Conservation (phyloP, 1,140 invertebrate species). For the Leptopilina clavipes region DNA sequence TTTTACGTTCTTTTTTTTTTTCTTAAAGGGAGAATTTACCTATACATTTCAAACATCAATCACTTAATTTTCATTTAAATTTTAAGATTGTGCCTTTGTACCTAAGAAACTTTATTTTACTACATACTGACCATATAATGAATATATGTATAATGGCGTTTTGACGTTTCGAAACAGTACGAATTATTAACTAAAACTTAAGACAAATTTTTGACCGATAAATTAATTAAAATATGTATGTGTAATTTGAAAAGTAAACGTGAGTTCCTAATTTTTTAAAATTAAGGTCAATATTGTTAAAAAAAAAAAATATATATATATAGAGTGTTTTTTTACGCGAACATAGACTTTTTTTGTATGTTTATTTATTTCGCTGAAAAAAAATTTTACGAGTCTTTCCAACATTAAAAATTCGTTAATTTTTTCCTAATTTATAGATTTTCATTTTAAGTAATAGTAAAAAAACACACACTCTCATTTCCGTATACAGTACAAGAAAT, state of each 20-base stretch:
- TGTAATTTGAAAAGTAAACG: not conserved
- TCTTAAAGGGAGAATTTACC: not conserved
- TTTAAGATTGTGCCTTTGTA: constrained; percentile 31
- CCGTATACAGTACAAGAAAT: constrained; percentile 1
- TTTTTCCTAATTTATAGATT: not conserved
- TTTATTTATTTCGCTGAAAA: not conserved
- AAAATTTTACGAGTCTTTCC: not conserved
- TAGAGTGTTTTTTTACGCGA: not conserved
- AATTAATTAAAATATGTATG: not conserved
- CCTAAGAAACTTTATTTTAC: constrained; percentile 17
- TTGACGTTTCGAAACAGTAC: constrained; percentile 10
- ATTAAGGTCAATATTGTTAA: not conserved
- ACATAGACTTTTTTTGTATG: not conserved
- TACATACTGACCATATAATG: not conserved
- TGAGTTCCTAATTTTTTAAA: not conserved
- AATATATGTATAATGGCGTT: no score
- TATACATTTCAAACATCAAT: not conserved
- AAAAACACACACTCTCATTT: not conserved
- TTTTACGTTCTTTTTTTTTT: not conserved
- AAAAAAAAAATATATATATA: not conserved
- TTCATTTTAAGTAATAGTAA: not conserved
- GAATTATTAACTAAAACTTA: constrained; percentile 18
- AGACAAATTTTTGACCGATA: not conserved
- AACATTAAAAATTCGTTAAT: not conserved
- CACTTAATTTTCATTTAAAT: constrained; percentile 9